phyloP scores from a whole-genome alignment of 2,113 vertebrate genomes.

The Cyanoramphus novaezelandiae region DNA sequence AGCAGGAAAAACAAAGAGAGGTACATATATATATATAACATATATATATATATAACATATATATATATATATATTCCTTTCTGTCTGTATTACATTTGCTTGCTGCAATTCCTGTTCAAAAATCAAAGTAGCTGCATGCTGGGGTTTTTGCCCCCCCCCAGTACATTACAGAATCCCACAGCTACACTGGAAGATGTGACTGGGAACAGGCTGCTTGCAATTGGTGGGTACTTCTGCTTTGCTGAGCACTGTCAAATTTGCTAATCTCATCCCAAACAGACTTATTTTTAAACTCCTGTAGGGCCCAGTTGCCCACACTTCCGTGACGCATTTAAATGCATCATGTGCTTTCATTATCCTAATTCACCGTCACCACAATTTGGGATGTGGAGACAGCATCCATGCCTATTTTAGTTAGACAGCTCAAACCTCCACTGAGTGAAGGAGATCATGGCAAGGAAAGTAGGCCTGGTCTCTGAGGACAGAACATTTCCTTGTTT shows the following conservation, averaged over 20 bases:
- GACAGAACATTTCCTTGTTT: neutral
- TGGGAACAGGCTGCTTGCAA: slow-evolving; percentile 1
- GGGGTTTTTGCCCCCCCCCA: neutral
- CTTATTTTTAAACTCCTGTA: slow-evolving; percentile 64
- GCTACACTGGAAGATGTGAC: neutral
- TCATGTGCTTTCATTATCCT: slow-evolving; percentile 31
- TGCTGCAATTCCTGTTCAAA: neutral
- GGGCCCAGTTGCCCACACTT: slow-evolving; percentile 55
- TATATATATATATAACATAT: neutral
- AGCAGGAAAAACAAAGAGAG: neutral
- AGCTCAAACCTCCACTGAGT: neutral
- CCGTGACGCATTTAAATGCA: slow-evolving; percentile 6
- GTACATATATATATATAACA: neutral
- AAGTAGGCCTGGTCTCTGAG: neutral
- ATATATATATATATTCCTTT: neutral
- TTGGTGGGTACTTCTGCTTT: slow-evolving; percentile 29
- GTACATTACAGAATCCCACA: neutral
- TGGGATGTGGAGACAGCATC: neutral
- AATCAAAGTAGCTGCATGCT: slow-evolving; percentile 12
- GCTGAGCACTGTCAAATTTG: slow-evolving; percentile 44
- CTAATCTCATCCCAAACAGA: slow-evolving; percentile 29
- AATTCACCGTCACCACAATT: neutral
- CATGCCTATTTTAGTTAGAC: neutral
- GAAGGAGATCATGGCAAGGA: neutral
- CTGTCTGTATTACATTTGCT: neutral